Evolutionary conservation across 2,888 invertebrate species (phyloP).

Genomic region (Allacma fusca): DNA sequence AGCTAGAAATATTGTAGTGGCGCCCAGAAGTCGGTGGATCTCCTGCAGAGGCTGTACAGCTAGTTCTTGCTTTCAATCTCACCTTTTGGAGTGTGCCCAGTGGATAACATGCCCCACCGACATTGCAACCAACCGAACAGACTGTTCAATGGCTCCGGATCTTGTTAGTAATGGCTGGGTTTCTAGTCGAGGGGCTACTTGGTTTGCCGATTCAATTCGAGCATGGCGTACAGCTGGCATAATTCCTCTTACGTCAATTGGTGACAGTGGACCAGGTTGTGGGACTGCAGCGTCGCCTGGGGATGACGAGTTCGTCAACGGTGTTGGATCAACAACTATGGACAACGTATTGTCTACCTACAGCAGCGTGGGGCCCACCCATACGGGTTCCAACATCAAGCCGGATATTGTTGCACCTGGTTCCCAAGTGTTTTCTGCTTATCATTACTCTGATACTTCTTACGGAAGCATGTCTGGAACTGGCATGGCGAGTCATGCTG

Average conservation of each 20-base stretch:
- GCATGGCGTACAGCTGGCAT: not conserved
- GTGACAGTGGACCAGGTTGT: not conserved
- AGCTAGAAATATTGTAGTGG: conserved; percentile 26
- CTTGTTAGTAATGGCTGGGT: conserved; percentile 34
- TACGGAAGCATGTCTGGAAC: conserved; percentile 42
- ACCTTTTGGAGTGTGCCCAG: not conserved
- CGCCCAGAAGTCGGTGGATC: conserved; percentile 29
- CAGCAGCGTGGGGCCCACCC: conserved; percentile 5
- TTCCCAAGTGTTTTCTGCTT: conserved; percentile 39
- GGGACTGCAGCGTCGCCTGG: not conserved
- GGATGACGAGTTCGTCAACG: not conserved
- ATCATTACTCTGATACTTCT: conserved; percentile 28
- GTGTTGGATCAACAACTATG: conserved; percentile 12
- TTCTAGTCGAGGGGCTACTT: not conserved
- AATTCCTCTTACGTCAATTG: not conserved
- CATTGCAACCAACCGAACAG: not conserved
- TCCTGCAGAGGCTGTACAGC: conserved; percentile 30
- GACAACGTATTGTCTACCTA: not conserved
- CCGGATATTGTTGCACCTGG: conserved; percentile 36
- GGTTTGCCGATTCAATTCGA: not conserved
- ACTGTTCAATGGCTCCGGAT: conserved; percentile 19
- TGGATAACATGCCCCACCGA: not conserved
- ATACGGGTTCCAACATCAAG: not conserved
- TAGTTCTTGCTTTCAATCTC: not conserved
- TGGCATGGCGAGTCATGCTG: conserved; percentile 42